phyloP scores from a whole-genome alignment of 2,797 vertebrate species.

The Balearica regulorum region DNA sequence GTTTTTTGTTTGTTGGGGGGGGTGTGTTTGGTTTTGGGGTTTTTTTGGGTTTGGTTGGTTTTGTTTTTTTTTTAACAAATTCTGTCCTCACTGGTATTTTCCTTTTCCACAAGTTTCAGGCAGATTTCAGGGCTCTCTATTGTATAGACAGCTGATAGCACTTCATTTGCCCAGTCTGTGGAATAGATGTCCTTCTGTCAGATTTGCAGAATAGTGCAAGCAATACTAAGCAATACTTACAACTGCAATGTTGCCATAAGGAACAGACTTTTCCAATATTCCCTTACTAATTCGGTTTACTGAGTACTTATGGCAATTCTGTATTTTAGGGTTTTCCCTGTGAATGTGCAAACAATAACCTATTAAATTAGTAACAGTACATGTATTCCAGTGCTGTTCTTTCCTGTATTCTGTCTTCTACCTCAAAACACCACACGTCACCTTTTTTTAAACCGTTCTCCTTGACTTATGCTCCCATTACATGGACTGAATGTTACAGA shows the following conservation, averaged over 20 bases:
- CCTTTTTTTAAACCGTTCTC: not conserved
- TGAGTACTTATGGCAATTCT: not conserved
- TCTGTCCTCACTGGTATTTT: not conserved
- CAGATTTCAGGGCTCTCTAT: not conserved
- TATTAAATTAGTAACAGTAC: not conserved
- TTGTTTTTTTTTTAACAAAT: not conserved
- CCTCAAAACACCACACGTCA: not conserved
- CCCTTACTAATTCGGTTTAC: not conserved
- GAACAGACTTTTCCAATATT: not conserved
- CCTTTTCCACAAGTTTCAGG: not conserved
- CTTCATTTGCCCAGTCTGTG: not conserved
- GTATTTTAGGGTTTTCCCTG: not conserved
- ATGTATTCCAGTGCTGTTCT: not conserved
- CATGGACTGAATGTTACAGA: not conserved
- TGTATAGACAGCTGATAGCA: not conserved
- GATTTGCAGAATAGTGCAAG: not conserved
- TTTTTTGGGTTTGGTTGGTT: too few relatives aligned
- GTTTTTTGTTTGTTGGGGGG: too few relatives aligned
- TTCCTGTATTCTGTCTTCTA: not conserved
- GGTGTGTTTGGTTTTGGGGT: not conserved
- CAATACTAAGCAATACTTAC: too few relatives aligned
- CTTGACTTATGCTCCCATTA: not conserved
- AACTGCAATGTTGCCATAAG: not conserved
- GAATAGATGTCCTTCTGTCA: not conserved
- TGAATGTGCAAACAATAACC: not conserved